phyloP scores from a whole-genome alignment of 1,140 invertebrate genomes.

The Drosophila seguyi region DNA sequence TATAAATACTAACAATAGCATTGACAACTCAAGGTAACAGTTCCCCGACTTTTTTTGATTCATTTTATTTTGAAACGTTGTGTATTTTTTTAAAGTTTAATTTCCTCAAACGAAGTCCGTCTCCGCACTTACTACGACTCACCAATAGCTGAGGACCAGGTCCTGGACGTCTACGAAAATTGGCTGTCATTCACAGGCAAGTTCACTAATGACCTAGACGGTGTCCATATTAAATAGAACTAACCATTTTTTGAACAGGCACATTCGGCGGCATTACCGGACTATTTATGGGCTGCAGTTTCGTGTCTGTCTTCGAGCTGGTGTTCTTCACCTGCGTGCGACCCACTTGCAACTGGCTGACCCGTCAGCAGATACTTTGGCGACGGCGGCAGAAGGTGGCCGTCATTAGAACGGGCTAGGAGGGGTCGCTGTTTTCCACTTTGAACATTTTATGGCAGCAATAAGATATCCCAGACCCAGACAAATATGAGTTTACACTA shows the following conservation, averaged over 20 bases:
- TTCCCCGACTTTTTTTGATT: neutral
- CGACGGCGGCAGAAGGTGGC: conserved; percentile 5
- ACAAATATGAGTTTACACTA: too few relatives aligned
- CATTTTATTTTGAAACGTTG: too few relatives aligned
- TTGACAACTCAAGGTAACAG: conserved; percentile 32
- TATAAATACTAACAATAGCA: conserved; percentile 1
- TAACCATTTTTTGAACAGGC: conserved; percentile 84
- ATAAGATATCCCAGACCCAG: too few relatives aligned
- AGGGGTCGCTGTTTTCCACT: too few relatives aligned
- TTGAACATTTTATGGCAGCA: too few relatives aligned
- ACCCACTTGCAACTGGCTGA: conserved; percentile 76
- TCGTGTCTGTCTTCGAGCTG: conserved; percentile 89
- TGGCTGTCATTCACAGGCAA: conserved; percentile 84
- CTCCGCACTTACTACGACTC: conserved; percentile 88
- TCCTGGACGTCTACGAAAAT: conserved; percentile 87
- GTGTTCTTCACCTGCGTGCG: conserved; percentile 86
- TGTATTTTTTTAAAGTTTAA: neutral
- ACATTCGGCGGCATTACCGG: conserved; percentile 89
- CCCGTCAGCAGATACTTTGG: conserved; percentile 62
- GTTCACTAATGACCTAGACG: conserved; percentile 41
- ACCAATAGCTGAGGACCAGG: conserved; percentile 86
- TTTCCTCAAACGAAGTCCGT: conserved; percentile 30
- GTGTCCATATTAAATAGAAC: conserved; percentile 1
- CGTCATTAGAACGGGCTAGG: neutral
- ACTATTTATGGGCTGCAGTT: conserved; percentile 89